Evolutionary conservation across 2,888 invertebrate genomes (phyloP).

Genomic region (Galerucella nymphaeae): DNA sequence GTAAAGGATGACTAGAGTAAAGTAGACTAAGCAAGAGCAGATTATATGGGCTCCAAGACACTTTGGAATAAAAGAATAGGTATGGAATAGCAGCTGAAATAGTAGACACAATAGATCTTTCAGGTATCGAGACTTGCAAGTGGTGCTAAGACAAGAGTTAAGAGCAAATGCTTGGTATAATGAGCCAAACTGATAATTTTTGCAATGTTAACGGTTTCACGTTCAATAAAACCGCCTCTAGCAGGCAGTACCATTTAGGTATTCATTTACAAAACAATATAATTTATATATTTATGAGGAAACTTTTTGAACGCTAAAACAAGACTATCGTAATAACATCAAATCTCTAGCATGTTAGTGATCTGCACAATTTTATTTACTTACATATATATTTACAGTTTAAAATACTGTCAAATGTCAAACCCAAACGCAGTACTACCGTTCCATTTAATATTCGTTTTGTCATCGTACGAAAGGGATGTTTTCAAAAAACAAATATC

Average conservation of each 20-base stretch:
- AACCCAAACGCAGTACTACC: conserved; percentile 34
- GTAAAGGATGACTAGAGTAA: too few relatives aligned
- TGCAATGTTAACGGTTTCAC: not conserved
- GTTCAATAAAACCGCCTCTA: not conserved
- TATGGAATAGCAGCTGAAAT: too few relatives aligned
- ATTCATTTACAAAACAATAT: conserved; percentile 2
- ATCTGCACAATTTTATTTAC: conserved; percentile 10
- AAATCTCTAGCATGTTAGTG: conserved; percentile 17
- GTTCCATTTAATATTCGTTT: conserved; percentile 5
- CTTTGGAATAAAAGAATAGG: too few relatives aligned
- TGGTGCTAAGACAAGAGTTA: not conserved
- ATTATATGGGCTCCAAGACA: too few relatives aligned
- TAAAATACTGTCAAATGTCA: conserved; percentile 16
- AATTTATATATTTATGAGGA: not conserved
- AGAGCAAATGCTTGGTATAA: not conserved
- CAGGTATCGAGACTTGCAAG: not conserved
- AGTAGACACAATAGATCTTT: too few relatives aligned
- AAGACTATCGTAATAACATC: not conserved
- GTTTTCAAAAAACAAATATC: conserved; percentile 2
- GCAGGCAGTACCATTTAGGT: not conserved
- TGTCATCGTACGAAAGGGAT: conserved; percentile 8
- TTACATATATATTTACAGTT: conserved; percentile 20
- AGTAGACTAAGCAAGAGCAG: too few relatives aligned
- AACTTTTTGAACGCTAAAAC: not conserved
- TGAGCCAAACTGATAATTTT: not conserved